Base-by-base conservation (phyloP, 2,797 vertebrate genomes). In the Danio kyathit region DNA sequence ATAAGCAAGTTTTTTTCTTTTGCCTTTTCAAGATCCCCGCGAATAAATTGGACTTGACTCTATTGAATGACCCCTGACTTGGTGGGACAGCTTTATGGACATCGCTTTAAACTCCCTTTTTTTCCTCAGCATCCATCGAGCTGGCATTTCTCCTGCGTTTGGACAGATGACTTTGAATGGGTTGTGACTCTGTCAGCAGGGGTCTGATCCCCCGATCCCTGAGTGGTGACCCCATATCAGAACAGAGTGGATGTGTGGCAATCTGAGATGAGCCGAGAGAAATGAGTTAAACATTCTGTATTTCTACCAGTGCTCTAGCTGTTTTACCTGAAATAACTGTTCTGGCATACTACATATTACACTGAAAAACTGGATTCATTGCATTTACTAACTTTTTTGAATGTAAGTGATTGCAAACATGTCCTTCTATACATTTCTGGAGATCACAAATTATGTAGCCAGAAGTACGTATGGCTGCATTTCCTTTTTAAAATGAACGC, bases 21-120 rank as follows among this genome's bases (percentile, higher is more conserved):
- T 54, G 11, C 49, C 7, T 48, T 7, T 2, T 13, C 7, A 16
- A 49, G 56, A 79, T 75, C 82, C 49, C 44, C 14, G 7, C 10
- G 74, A 65, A 84, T 80, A 57, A 79, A 86, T 86, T 54, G 43
- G 19, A 41, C 75, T 17, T 67, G 75, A 79, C 79, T 76, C 17
- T 19, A 48, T 51, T 64, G 56, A 48, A 41, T 21, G 69, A 69
- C 79, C 74, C 57, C 57, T 81, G 59, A 72, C 74, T 17, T 60
- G 63, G 17, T 64, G 44, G 51, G 67, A 40, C 13, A 54, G 51
- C 48, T 46, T 72, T 70, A 83, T 77, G 21, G 74, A 51, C 46
- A 49, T 49, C 46, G 14, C 64, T 17, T 65, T 78, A 61, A 71
- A 41, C 46, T 61, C 56, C 41, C 6, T 46, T 13, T 8, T 66